A percentile compares a stretch with the other conserved stretches of the same genome.
These are phyloP conservation scores for Mobula hypostoma DNA, from an alignment of 2,113 vertebrate genomes.

Conservation along the genomic window DNA sequence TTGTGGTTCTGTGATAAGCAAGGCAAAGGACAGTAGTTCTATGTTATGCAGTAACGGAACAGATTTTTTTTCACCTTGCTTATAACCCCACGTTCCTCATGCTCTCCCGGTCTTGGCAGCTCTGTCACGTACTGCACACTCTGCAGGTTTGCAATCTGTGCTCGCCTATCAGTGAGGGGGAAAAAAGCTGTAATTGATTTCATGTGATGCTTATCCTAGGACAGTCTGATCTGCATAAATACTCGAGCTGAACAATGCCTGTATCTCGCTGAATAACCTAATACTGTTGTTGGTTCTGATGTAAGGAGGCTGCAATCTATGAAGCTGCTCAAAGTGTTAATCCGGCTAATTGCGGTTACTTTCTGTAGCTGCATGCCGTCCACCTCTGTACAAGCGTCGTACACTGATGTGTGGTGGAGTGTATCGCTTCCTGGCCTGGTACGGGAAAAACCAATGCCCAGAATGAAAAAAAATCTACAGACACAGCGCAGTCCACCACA, in stretches of 20 bases:
- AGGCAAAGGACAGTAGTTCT: not conserved
- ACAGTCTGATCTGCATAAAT: not conserved
- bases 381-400: not conserved
- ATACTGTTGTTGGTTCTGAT: not conserved
- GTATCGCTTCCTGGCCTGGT: no score
- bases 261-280: not conserved
- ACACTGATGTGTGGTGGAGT: no score
- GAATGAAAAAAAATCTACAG: no score
- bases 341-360: not conserved
- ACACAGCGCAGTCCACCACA: no score
- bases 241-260: not conserved
- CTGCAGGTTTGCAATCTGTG: not conserved
- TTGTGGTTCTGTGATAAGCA: not conserved
- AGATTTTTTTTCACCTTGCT: not conserved
- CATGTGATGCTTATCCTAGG: not conserved
- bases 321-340: not conserved
- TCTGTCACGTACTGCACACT: not conserved
- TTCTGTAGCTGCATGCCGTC: not conserved
- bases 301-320: not conserved
- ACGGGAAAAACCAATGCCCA: no score
- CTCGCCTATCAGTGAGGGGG: not conserved
- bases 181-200: not conserved
- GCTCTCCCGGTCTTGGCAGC: not conserved
- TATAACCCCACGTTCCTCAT: no score
- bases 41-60: not conserved